phyloP scores from a whole-genome alignment of 2,797 vertebrate species.

The Gallinago stenura region DNA sequence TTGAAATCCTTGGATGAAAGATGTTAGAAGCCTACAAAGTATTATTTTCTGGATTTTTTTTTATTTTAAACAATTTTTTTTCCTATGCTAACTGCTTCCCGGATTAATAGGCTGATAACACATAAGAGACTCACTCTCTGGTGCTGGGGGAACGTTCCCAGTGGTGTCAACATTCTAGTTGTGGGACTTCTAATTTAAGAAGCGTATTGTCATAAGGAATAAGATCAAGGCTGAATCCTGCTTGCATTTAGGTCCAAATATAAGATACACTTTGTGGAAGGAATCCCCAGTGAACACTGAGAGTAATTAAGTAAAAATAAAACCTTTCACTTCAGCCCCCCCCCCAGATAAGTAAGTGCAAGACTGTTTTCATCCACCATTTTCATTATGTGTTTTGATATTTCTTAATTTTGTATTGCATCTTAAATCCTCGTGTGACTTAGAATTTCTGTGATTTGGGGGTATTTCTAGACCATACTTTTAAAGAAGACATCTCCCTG shows the following conservation, averaged over 20 bases:
- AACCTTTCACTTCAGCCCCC: conserved; percentile 27
- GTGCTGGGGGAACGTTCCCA: background rate
- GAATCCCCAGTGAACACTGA: conserved; percentile 9
- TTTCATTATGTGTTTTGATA: conserved; percentile 40
- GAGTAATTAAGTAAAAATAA: conserved; percentile 63
- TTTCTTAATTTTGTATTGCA: conserved; percentile 40
- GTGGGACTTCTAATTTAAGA: conserved; percentile 51
- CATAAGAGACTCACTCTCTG: background rate
- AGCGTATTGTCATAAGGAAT: background rate
- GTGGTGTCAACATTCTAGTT: conserved; percentile 9
- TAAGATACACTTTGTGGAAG: conserved; percentile 24
- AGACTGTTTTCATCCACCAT: background rate
- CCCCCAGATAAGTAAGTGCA: background rate
- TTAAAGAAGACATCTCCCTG: conserved; percentile 3
- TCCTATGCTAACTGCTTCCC: background rate
- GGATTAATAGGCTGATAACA: background rate
- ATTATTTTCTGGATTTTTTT: background rate
- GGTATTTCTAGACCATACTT: conserved; percentile 30
- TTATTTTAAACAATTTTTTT: background rate
- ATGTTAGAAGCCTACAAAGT: background rate
- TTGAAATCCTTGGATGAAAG: background rate
- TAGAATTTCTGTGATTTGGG: conserved; percentile 41
- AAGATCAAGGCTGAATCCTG: conserved; percentile 44
- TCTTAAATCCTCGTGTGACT: conserved; percentile 36
- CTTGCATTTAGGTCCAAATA: conserved; percentile 38